Conservation (phyloP, 2,113 vertebrate genomes). For the Genyomyrus donnyi region DNA sequence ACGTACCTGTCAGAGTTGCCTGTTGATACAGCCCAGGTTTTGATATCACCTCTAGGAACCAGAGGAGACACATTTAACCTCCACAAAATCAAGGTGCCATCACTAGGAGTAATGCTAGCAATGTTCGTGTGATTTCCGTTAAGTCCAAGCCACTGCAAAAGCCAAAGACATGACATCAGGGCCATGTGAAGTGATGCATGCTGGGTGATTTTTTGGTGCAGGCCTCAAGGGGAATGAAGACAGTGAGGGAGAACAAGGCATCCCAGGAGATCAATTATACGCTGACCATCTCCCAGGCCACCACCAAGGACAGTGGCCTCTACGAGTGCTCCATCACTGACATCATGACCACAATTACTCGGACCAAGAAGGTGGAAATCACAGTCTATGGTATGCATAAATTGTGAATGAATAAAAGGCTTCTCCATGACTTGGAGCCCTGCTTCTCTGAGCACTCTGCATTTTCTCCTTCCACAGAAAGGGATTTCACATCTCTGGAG, state of each 20-base stretch:
- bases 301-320: constrained; percentile 82
- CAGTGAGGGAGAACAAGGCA: constrained; percentile 55
- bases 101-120: background rate
- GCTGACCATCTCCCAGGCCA: constrained; percentile 74
- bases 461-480: constrained; percentile 60
- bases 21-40: background rate
- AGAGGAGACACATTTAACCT: background rate
- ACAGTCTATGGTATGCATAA: constrained; percentile 73
- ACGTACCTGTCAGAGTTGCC: background rate
- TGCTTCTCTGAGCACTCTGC: background rate
- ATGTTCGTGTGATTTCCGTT: background rate
- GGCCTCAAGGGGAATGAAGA: constrained; percentile 50
- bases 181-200: background rate
- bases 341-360: constrained; percentile 70
- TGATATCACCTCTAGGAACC: background rate
- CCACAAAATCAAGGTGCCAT: background rate
- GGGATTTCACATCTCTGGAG: constrained; percentile 69
- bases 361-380: constrained; percentile 73
- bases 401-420: background rate
- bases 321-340: constrained; percentile 85
- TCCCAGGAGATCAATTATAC: constrained; percentile 71
- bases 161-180: background rate
- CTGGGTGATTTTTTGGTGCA: constrained; percentile 26
- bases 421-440: background rate
- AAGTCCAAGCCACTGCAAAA: background rate